A percentile compares a stretch with the other conserved stretches of the same genome.
Conservation (phyloP, 1,140 invertebrate species). For the Meloidogyne chitwoodi region DNA sequence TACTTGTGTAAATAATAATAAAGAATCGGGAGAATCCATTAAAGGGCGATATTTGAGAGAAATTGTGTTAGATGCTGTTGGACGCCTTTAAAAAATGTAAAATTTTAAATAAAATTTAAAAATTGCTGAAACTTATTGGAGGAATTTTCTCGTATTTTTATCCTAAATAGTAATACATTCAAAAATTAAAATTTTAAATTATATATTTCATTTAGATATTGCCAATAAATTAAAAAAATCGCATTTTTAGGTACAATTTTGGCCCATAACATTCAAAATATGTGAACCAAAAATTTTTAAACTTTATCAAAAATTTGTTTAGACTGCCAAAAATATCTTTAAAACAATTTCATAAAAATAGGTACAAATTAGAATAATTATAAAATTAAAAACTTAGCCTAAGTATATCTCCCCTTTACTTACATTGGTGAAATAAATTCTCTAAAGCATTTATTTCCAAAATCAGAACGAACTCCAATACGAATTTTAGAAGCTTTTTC, state of each 20-base stretch:
- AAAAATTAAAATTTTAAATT: no score
- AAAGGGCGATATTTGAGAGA: slow-evolving; percentile 49
- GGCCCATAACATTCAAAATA: no score
- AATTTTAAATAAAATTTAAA: background rate
- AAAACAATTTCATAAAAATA: no score
- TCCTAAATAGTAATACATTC: no score
- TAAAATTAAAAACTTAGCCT: background rate
- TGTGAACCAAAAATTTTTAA: no score
- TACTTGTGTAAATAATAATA: slow-evolving; percentile 52
- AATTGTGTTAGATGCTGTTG: slow-evolving; percentile 51
- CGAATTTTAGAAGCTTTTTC: slow-evolving; percentile 53
- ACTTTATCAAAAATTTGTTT: no score
- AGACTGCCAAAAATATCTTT: no score
- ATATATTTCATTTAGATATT: background rate
- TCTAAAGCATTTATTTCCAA: slow-evolving; percentile 39
- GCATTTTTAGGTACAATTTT: no score
- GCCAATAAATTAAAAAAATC: background rate
- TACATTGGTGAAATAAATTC: slow-evolving; percentile 52
- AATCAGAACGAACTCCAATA: slow-evolving; percentile 48
- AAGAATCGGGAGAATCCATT: slow-evolving; percentile 47
- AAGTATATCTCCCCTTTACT: background rate
- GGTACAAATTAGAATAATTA: no score
- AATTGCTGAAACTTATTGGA: no score
- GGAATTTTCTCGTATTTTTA: no score
- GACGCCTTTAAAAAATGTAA: slow-evolving; percentile 14